Percentiles rank a stretch among this genome's conserved stretches.
These are phyloP conservation scores for Rhagologus leucostigma DNA, from an alignment of 2,113 vertebrate genomes.

Conservation along the genomic window DNA sequence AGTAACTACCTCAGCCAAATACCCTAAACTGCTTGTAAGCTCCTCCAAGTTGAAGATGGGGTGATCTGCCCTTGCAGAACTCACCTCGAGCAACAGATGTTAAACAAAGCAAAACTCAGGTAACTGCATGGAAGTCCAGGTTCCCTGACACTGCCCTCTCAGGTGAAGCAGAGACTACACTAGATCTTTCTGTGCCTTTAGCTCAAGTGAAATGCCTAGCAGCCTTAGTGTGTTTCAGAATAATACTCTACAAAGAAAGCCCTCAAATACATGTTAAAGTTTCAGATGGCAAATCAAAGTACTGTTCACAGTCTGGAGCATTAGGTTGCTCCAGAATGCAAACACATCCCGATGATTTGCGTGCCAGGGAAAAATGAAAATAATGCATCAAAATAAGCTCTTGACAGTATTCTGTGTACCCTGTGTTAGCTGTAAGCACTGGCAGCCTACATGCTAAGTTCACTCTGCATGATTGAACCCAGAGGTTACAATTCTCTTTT, in stretches of 20 bases:
- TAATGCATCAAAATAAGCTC: not conserved
- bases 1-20: not conserved
- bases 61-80: not conserved
- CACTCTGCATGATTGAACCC: not conserved
- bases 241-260: not conserved
- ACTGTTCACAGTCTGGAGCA: rapidly evolving
- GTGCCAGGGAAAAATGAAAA: not conserved
- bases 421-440: not conserved
- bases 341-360: not conserved
- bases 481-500: not conserved
- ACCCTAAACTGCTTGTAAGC: not conserved
- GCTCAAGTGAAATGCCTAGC: not conserved
- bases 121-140: not conserved
- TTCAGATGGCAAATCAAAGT: not conserved
- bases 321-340: not conserved
- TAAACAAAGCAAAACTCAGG: not conserved
- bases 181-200: not conserved
- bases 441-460: not conserved
- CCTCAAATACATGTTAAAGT: not conserved
- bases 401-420: not conserved
- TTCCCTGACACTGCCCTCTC: not conserved
- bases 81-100: not conserved
- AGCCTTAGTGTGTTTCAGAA: not conserved
- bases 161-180: not conserved
- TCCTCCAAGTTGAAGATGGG: not conserved